phyloP scores from a whole-genome alignment of 2,113 vertebrate genomes.

The Ahaetulla prasina region DNA sequence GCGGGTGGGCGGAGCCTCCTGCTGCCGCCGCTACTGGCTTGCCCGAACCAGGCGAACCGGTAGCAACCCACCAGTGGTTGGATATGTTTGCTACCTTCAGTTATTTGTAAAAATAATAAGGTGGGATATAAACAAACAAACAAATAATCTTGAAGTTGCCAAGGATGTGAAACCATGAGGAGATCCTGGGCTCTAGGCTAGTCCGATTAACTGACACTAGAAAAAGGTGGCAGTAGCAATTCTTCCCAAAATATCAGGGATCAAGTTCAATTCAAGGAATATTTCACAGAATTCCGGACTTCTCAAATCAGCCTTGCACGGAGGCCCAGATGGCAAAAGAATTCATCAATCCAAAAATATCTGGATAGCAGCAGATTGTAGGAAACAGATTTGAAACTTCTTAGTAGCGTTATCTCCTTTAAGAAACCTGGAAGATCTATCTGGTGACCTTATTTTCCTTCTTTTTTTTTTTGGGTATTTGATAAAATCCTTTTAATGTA shows the following conservation, averaged over 20 bases:
- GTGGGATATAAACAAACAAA: too few relatives aligned
- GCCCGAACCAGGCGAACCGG: too few relatives aligned
- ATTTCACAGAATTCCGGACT: not conserved
- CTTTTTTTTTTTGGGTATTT: not conserved
- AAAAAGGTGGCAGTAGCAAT: too few relatives aligned
- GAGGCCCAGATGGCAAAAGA: not conserved
- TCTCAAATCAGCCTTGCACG: not conserved
- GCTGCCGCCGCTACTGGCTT: too few relatives aligned
- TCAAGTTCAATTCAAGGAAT: not conserved
- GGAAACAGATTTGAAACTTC: not conserved
- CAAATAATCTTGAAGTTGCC: too few relatives aligned
- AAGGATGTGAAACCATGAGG: too few relatives aligned
- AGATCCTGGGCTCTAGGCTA: too few relatives aligned
- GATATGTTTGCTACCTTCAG: too few relatives aligned
- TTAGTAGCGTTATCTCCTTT: not conserved
- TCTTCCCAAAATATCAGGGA: not conserved
- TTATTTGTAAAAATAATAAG: too few relatives aligned
- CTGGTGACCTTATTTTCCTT: not conserved
- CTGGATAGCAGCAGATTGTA: not conserved
- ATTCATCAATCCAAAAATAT: not conserved
- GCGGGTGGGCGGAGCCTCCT: too few relatives aligned
- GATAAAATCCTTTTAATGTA: not conserved
- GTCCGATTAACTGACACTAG: too few relatives aligned
- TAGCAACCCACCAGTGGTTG: too few relatives aligned
- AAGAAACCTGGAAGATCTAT: not conserved